These are phyloP conservation scores for Salvelinus alpinus DNA, from an alignment of 2,113 vertebrate species.

Conservation along the genomic window DNA sequence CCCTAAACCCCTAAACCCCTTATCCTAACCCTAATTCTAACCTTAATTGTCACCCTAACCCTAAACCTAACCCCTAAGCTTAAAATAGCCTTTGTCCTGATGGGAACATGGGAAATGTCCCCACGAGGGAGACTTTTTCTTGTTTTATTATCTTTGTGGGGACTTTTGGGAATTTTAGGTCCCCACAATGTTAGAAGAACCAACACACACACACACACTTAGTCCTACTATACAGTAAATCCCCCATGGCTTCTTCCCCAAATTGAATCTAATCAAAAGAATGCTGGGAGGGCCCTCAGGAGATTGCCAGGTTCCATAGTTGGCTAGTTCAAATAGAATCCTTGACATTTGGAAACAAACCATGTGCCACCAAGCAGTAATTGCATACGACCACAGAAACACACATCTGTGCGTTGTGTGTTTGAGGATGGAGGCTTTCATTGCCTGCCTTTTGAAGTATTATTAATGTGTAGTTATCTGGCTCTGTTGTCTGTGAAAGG, in stretches of 20 bases:
- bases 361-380: slow-evolving; percentile 55
- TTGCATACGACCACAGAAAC: slow-evolving; percentile 47
- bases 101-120: no score
- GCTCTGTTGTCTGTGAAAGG: slow-evolving; percentile 14
- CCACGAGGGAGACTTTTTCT: no score
- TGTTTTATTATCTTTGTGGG: no score
- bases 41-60: no score
- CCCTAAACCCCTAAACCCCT: no score
- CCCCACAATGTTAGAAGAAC: no score
- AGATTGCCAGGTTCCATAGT: slow-evolving; percentile 57
- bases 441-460: slow-evolving; percentile 70
- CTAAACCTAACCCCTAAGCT: no score
- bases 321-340: slow-evolving; percentile 65
- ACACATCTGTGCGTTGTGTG: slow-evolving; percentile 40
- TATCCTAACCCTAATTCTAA: no score
- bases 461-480: slow-evolving; percentile 73
- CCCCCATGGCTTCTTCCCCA: slow-evolving; percentile 48
- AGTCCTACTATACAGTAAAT: slow-evolving; percentile 48
- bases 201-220: neutral
- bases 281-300: slow-evolving; percentile 58
- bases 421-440: slow-evolving; percentile 44
- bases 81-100: no score
- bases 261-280: slow-evolving; percentile 72
- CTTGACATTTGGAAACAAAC: slow-evolving; percentile 69
- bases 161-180: no score